A percentile compares a stretch with the other conserved stretches of the same genome.
Conservation (phyloP, 2,888 invertebrate genomes). For the Steinernema carpocapsae region DNA sequence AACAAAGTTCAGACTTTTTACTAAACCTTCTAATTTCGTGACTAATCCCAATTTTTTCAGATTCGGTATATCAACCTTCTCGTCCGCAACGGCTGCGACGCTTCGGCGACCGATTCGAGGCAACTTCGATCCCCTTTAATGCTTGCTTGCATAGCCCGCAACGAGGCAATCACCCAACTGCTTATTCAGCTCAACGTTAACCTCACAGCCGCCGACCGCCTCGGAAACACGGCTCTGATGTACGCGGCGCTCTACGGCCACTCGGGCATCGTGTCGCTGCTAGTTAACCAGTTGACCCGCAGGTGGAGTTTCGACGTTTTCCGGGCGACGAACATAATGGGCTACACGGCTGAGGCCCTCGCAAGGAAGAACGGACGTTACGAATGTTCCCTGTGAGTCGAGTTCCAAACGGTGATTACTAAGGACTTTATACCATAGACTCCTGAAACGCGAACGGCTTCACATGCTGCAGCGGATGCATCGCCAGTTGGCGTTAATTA, state of each 20-base stretch:
- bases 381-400: slow-evolving; percentile 18
- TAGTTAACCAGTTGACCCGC: slow-evolving; percentile 31
- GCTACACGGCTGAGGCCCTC: slow-evolving; percentile 38
- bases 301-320: slow-evolving; percentile 39
- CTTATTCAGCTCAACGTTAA: slow-evolving; percentile 33
- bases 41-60: slow-evolving; percentile 16
- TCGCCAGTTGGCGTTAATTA: slow-evolving; percentile 40
- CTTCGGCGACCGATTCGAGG: slow-evolving; percentile 9
- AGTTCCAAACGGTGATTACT: not conserved
- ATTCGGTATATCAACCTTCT: slow-evolving; percentile 33
- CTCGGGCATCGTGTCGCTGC: slow-evolving; percentile 18
- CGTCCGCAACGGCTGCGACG: slow-evolving; percentile 34
- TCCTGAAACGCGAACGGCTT: slow-evolving; percentile 16
- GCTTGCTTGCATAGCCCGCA: slow-evolving; percentile 35
- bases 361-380: slow-evolving; percentile 38
- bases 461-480: slow-evolving; percentile 40
- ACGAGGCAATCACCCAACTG: slow-evolving; percentile 21
- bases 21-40: not conserved
- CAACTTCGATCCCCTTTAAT: slow-evolving; percentile 34
- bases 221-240: slow-evolving; percentile 41
- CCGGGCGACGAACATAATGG: slow-evolving; percentile 37
- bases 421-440: not conserved
- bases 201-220: slow-evolving; percentile 28
- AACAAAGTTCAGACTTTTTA: not conserved
- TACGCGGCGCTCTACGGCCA: slow-evolving; percentile 39